These are phyloP conservation scores for Nesidiocoris tenuis DNA, from an alignment of 2,888 invertebrate genomes.

Conservation along the genomic window DNA sequence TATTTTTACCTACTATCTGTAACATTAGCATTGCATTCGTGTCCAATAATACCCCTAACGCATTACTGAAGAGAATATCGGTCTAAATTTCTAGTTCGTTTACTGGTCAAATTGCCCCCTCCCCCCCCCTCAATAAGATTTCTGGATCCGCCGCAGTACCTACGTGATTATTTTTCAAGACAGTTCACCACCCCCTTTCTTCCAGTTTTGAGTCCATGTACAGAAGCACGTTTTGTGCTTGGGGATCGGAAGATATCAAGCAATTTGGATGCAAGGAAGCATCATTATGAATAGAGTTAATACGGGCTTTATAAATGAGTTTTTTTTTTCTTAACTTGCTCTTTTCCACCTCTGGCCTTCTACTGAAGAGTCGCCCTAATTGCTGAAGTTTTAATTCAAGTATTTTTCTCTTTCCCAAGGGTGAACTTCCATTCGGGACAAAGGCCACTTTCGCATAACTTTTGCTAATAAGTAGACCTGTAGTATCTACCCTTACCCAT, in stretches of 20 bases:
- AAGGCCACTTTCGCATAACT: background rate
- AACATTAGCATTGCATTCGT: no score
- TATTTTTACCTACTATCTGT: no score
- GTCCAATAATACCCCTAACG: no score
- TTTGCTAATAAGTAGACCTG: no score
- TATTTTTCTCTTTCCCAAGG: conserved; percentile 4
- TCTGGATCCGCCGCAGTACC: no score
- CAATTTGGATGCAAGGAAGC: conserved; percentile 42
- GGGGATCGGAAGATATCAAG: conserved; percentile 22
- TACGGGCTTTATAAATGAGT: conserved; percentile 36
- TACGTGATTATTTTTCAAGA: conserved; percentile 42
- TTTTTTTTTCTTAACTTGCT: conserved; percentile 11
- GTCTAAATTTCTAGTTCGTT: no score
- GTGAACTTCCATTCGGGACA: background rate
- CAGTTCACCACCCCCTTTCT: conserved; percentile 4
- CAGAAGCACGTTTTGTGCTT: background rate
- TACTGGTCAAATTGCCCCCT: no score
- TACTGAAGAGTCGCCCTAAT: conserved; percentile 24
- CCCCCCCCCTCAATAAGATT: no score
- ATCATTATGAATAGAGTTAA: conserved; percentile 39
- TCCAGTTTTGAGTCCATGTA: background rate
- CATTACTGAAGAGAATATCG: no score
- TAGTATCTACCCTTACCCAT: no score
- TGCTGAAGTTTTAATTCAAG: conserved; percentile 36
- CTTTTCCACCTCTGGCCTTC: conserved; percentile 1